Evolutionary conservation across 2,797 vertebrate genomes (phyloP), one percentile per base, ranked within the genome.

Genomic region (Poeciliopsis paucimaculata): DNA sequence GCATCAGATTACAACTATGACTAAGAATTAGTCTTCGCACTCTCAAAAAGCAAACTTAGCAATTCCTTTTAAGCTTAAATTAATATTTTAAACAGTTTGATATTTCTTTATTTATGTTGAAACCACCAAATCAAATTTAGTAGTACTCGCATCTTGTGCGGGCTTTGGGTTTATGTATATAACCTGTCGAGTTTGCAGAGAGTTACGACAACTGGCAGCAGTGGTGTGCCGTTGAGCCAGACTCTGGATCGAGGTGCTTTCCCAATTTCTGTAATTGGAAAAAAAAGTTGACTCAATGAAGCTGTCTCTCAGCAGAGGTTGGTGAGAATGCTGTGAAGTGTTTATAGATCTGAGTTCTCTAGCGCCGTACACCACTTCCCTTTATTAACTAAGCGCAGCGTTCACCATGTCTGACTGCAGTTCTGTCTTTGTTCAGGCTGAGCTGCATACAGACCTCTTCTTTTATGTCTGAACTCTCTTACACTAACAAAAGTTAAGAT

Each of bases 401-500:
- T 82, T 75, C n/a, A 23, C 41, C 45, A 0, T 1, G 9, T 81
- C 47, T 36, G 45, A 73, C 62, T 81, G 41, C 80, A 51, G 77
- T 78, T 82, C 77, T 28, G 11, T 84, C 82, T 88, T 87, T 83
- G 73, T 86, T 76, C 55, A 0, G 57, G 57, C 12, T 31, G 60
- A 34, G 31, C 60, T 9, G 26, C 46, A 5, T 34, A 88, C 79
- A 77, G 62, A 71, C 46, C 60, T 0, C 3, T 1, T 55, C 82
- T 88, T 87, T 89, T 82, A 89, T 85, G 85, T 51, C 39, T 66
- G 75, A 75, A 70, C 64, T 0, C 43, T 26, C 73, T 89, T 85
- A 86, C 78, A 6, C 28, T 31, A 34, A 34, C n/a, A 62, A 62
- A 60, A 31, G 5, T 28, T 79, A 75, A 79, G 73, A 16, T 77